Base-by-base conservation (phyloP, 1,140 invertebrate genomes). In the Acromyrmex heyeri region DNA sequence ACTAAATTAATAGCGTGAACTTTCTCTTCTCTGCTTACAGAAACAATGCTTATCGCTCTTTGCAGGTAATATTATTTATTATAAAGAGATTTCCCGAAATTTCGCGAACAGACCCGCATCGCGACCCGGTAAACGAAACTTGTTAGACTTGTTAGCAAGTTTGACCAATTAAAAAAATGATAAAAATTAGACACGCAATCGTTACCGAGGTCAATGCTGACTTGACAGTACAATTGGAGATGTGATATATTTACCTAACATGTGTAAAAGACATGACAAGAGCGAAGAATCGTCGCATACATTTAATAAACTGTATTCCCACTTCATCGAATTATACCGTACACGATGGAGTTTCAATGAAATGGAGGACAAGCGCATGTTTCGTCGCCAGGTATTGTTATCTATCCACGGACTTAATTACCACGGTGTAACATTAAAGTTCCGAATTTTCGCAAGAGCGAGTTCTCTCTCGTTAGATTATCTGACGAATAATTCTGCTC, bases 401-500 rank as follows among this genome's bases (percentile, higher is more conserved):
- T 73, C 38, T 59, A 73, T n/a, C 69, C 62, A 24, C 24, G 55
- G 79, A 83, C 69, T 61, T 61, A 75, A 83, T 83, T 83, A 61
- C 77, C 21, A 69, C 48, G 62, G 8, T 34, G 69, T 57, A 59
- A 21, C 34, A 21, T 79, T 30, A 21, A 57, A 70, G 67, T 72
- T 24, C 27, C 38, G 69, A 50, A 38, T 75, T 75, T 73, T 73
- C 69, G 65, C 78, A 27, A 81, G 65, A 78, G 44, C 16, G 75
- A 16, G 24, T 6, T 24, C 18, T 53, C 18, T 30, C 59, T n/a
- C 55, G 69, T 83, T 61, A 83, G 69, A 83, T 83, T 75, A 83
- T 61, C 55, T 55, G 79, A 27, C 69, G 70, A 83, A 83, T 83
- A 83, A 83, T 83, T 83, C 38, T 27, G 38, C 38, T 55, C 38